phyloP scores from a whole-genome alignment of 2,888 invertebrate genomes.

The Synergus laeviventris region DNA sequence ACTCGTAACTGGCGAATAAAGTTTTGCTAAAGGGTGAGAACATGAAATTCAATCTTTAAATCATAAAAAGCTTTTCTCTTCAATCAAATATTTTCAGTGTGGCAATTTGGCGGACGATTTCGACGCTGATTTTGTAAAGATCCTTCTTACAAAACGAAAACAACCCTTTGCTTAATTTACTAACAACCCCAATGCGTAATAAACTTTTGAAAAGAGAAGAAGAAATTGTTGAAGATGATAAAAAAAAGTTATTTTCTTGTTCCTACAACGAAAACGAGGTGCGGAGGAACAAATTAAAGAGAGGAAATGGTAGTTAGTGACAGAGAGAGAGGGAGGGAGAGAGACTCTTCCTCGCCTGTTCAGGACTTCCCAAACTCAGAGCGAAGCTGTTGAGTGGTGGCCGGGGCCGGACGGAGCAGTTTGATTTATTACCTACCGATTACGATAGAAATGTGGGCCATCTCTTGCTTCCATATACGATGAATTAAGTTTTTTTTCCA shows the following conservation, averaged over 20 bases:
- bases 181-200: not conserved
- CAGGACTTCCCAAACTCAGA: slow-evolving; percentile 15
- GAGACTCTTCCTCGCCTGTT: slow-evolving; percentile 17
- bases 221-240: slow-evolving; percentile 6
- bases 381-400: slow-evolving; percentile 10
- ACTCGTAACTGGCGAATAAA: slow-evolving; percentile 22
- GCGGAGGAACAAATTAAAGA: slow-evolving; percentile 19
- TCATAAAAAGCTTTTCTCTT: not conserved
- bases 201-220: not conserved
- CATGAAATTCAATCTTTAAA: not conserved
- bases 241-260: slow-evolving; percentile 25
- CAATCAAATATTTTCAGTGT: not conserved
- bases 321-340: not conserved
- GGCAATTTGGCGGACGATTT: not conserved
- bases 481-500: slow-evolving; percentile 11
- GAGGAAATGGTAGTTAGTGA: slow-evolving; percentile 20
- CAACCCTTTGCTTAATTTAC: not conserved
- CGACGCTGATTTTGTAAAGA: too few species aligned
- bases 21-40: not conserved
- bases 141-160: too few species aligned
- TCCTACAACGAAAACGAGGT: slow-evolving; percentile 1
- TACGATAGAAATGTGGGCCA: slow-evolving; percentile 30
- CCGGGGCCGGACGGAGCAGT: not conserved
- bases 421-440: slow-evolving; percentile 31
- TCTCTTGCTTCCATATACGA: slow-evolving; percentile 1